Evolutionary conservation across 2,797 vertebrate species (phyloP), one percentile per base, ranked within the genome.

Genomic region (Gouania willdenowi): DNA sequence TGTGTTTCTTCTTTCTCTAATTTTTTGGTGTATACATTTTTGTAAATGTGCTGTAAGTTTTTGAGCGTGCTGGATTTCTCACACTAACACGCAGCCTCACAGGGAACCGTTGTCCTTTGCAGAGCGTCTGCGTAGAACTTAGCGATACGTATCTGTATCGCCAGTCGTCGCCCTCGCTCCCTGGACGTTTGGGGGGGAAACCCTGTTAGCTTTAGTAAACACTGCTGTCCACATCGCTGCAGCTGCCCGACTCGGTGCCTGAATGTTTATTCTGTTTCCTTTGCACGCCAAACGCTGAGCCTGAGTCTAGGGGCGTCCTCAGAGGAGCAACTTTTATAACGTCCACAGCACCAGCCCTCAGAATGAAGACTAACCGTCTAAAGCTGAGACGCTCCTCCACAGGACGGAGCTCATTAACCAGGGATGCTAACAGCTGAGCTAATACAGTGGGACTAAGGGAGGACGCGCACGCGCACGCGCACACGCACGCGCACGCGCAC

Each of bases 61-160:
- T n/a, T n/a, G n/a, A n/a, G n/a, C n/a, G n/a, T n/a, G n/a, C n/a
- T n/a, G n/a, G n/a, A n/a, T n/a, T n/a, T n/a, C n/a, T n/a, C n/a
- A 87, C 77, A 72, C 74, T 52, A 81, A 77, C 80, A 80, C 51
- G 44, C 34, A 48, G 67, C 70, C 67, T 76, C 56, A 65, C 62
- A 71, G 79, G 81, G 78, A 70, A 77, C 77, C 36, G 13, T 55
- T 56, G 16, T 75, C 63, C 70, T 88, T 87, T 80, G 84, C 84
- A 25, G 36, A 13, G 55, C 56, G 16, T 61, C 79, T 41, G 77
- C 54, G 79, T 85, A 86, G 87, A 85, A 86, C 87, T 87, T 88
- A 81, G 82, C 70, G 83, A 89, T 86, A 88, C 81, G 79, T 84
- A 87, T 88, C 82, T 81, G 84, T 84, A 79, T 64, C 53, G 40